phyloP scores from a whole-genome alignment of 2,797 vertebrate species.

The Chelon auratus region DNA sequence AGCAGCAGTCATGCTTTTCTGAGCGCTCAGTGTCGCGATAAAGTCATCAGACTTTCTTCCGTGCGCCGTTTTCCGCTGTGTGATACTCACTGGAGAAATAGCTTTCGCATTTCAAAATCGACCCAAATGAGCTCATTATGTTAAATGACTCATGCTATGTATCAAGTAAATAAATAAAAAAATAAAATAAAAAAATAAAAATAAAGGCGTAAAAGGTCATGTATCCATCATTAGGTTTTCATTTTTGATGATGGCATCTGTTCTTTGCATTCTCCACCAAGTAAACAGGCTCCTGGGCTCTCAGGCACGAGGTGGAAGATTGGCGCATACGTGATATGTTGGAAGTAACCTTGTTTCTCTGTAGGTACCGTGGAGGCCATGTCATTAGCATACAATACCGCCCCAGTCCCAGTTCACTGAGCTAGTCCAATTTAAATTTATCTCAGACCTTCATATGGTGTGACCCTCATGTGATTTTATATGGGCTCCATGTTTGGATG shows the following conservation, averaged over 20 bases:
- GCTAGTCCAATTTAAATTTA: slow-evolving; percentile 53
- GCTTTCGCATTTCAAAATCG: slow-evolving; percentile 48
- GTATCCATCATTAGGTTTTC: slow-evolving; percentile 31
- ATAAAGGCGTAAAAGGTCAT: slow-evolving; percentile 31
- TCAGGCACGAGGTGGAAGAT: slow-evolving; percentile 28
- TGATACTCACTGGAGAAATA: slow-evolving; percentile 37
- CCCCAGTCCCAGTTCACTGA: slow-evolving; percentile 38
- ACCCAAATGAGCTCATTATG: slow-evolving; percentile 41
- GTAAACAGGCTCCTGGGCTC: slow-evolving; percentile 22
- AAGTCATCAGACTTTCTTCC: slow-evolving; percentile 27
- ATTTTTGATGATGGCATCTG: slow-evolving; percentile 15
- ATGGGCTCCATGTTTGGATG: slow-evolving; percentile 30
- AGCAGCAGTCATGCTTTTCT: slow-evolving; percentile 18
- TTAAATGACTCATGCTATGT: slow-evolving; percentile 43
- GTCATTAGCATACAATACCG: slow-evolving; percentile 66
- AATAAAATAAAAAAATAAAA: background rate
- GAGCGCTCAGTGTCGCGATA: slow-evolving; percentile 25
- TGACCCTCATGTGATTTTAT: slow-evolving; percentile 43
- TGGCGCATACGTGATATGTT: slow-evolving; percentile 14
- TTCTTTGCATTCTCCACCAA: slow-evolving; percentile 5
- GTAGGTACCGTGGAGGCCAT: slow-evolving; percentile 16
- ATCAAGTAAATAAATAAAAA: background rate
- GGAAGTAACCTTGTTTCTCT: slow-evolving; percentile 28
- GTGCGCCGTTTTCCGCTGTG: slow-evolving; percentile 11
- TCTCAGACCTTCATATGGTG: slow-evolving; percentile 52